Evolutionary conservation across 2,113 vertebrate species (phyloP), one percentile per base, ranked within the genome.

Genomic region (Pelmatolapia mariae): DNA sequence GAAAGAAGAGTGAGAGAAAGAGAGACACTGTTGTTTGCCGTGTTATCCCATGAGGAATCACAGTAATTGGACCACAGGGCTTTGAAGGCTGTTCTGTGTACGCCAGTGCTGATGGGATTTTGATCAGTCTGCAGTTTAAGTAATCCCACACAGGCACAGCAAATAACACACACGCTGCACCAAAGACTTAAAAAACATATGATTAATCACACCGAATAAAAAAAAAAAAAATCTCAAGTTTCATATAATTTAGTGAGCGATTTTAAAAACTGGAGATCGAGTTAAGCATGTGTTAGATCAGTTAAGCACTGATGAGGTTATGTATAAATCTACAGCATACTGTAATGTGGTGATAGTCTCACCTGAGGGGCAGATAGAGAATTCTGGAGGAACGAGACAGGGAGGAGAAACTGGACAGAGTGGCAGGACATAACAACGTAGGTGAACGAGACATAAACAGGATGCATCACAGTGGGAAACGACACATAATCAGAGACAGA

Each of bases 361-460:
- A 96, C 97, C 97, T 96, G 92, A 95, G 88, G 43, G 95, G 81
- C 88, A 95, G 84, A 91, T 96, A 96, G 92, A 96, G 96, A 93
- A 94, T 91, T 96, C 94, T 96, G 94, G 94, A 86, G 71, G 95
- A 90, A 92, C 81, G 93, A 96, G 95, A 95, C 94, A 97, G 95
- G 95, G 91, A 94, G 89, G 96, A 96, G 94, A 97, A 95, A 94
- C 92, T 95, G 96, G 96, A 95, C 92, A 95, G 93, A 96, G 92
- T 93, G 89, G 82, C 57, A 85, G 43, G 43, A 91, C 61, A 80
- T 86, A 83, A 91, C 81, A 91, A 73, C 66, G 22, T 63, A 61
- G 89, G 86, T 22, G 40, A 88, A 89, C 16, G 40, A 93, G 88
- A 96, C 38, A 96, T 93, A 45, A 78, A 91, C 59, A 86, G 63